These are phyloP conservation scores for Conger conger DNA, from an alignment of 2,113 vertebrate genomes.

Conservation along the genomic window DNA sequence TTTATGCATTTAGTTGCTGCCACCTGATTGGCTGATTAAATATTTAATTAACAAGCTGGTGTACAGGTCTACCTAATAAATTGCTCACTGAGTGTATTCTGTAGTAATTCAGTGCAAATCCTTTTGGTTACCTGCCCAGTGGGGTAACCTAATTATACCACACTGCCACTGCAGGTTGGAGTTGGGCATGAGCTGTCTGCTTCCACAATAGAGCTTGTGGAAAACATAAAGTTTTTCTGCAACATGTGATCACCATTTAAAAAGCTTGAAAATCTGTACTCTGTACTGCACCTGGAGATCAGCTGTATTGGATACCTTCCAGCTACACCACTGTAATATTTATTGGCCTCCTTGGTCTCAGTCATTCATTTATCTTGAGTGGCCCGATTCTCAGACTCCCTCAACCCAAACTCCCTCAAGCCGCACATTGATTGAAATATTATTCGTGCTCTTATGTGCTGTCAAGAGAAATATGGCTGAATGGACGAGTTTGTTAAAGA, in stretches of 20 bases:
- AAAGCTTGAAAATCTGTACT: constrained; percentile 8
- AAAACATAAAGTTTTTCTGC: neutral
- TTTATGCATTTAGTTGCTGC: too few species aligned
- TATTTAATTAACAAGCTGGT: too few species aligned
- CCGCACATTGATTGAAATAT: neutral
- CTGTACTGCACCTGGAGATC: constrained; percentile 8
- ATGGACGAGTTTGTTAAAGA: neutral
- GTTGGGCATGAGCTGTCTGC: too few species aligned
- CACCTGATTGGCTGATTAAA: too few species aligned
- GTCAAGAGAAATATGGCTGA: neutral
- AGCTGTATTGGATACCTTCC: constrained; percentile 22
- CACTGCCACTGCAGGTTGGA: too few species aligned
- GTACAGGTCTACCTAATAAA: too few species aligned
- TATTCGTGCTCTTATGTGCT: neutral
- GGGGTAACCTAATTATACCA: too few species aligned
- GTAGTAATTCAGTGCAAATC: too few species aligned
- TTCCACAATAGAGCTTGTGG: too few species aligned
- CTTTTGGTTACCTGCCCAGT: too few species aligned
- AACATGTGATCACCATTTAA: constrained; percentile 28
- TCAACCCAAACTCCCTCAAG: neutral
- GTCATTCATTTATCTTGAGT: constrained; percentile 20
- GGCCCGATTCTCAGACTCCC: neutral
- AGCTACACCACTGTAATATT: constrained; percentile 17
- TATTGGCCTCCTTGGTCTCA: constrained; percentile 13
- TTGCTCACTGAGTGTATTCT: too few species aligned